phyloP scores from a whole-genome alignment of 1,140 invertebrate genomes.

The Aphaenogaster ashmeadi region DNA sequence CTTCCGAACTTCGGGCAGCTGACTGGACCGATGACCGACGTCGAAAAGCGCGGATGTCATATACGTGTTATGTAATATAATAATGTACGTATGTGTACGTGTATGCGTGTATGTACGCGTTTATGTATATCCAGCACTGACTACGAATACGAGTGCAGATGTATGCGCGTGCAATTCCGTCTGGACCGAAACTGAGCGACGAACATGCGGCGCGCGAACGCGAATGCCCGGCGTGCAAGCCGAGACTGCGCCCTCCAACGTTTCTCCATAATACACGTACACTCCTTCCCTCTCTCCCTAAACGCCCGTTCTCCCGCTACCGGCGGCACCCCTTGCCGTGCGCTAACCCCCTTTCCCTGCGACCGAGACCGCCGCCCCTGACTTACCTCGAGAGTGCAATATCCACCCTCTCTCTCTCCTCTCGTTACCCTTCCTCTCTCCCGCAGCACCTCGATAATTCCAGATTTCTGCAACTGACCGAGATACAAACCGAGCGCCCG shows the following conservation, averaged over 20 bases:
- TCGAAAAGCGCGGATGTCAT: background rate
- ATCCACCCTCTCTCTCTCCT: slow-evolving; percentile 46
- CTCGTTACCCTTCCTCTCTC: slow-evolving; percentile 32
- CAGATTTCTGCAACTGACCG: slow-evolving; percentile 73
- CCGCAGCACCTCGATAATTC: slow-evolving; percentile 70
- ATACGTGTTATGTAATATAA: background rate
- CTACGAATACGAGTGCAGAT: slow-evolving; percentile 57
- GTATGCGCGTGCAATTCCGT: slow-evolving; percentile 74
- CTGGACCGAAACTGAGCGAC: slow-evolving; percentile 84
- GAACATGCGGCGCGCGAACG: slow-evolving; percentile 81
- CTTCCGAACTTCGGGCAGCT: slow-evolving; percentile 27
- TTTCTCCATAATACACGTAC: slow-evolving; percentile 77
- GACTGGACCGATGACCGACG: slow-evolving; percentile 44
- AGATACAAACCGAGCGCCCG: slow-evolving; percentile 51
- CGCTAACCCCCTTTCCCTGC: slow-evolving; percentile 59
- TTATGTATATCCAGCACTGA: slow-evolving; percentile 53
- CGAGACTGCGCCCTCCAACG: slow-evolving; percentile 83
- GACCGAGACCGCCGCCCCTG: slow-evolving; percentile 65
- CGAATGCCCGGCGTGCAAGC: slow-evolving; percentile 81
- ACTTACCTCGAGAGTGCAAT: slow-evolving; percentile 67
- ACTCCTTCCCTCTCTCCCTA: slow-evolving; percentile 60
- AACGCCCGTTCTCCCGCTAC: slow-evolving; percentile 32
- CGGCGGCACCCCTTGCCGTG: slow-evolving; percentile 14
- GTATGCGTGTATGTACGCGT: background rate
- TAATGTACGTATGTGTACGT: background rate